Evolutionary conservation across 2,888 invertebrate genomes (phyloP).

Genomic region (Drosophila imparisetae): DNA sequence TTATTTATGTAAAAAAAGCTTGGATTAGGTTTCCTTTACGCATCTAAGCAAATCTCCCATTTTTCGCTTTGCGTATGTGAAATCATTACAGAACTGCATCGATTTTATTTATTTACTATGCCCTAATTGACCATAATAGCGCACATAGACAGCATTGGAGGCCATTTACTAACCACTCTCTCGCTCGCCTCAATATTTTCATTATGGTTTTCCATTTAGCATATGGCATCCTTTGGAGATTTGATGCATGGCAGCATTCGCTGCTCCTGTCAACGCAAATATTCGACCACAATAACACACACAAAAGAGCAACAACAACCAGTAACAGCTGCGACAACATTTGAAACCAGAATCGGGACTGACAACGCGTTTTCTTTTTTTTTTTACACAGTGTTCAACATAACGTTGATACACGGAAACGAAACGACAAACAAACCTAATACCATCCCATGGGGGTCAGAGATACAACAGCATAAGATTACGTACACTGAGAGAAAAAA

Average conservation of each 20-base stretch:
- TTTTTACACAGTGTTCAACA: slow-evolving; percentile 21
- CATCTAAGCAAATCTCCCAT: not conserved
- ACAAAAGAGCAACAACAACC: slow-evolving; percentile 22
- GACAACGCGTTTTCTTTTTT: slow-evolving; percentile 8
- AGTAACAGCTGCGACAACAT: slow-evolving; percentile 59
- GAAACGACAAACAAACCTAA: slow-evolving; percentile 24
- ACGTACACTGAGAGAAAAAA: not conserved
- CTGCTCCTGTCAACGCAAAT: slow-evolving; percentile 50
- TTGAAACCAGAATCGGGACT: slow-evolving; percentile 35
- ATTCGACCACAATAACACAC: slow-evolving; percentile 59
- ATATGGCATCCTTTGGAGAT: slow-evolving; percentile 42
- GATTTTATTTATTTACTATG: not conserved
- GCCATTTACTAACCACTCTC: slow-evolving; percentile 1
- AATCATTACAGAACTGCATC: not conserved
- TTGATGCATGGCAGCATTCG: slow-evolving; percentile 39
- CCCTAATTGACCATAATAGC: slow-evolving; percentile 14
- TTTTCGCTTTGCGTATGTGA: not conserved
- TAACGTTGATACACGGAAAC: slow-evolving; percentile 3
- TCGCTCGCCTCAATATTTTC: slow-evolving; percentile 33
- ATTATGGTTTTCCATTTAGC: slow-evolving; percentile 38
- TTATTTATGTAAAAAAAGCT: slow-evolving; percentile 25
- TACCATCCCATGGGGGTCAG: slow-evolving; percentile 43
- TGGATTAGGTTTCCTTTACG: not conserved
- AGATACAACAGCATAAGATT: slow-evolving; percentile 37
- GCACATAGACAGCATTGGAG: not conserved